Base-by-base conservation (phyloP, 2,113 vertebrate species). In the Triplophysa tibetana region DNA sequence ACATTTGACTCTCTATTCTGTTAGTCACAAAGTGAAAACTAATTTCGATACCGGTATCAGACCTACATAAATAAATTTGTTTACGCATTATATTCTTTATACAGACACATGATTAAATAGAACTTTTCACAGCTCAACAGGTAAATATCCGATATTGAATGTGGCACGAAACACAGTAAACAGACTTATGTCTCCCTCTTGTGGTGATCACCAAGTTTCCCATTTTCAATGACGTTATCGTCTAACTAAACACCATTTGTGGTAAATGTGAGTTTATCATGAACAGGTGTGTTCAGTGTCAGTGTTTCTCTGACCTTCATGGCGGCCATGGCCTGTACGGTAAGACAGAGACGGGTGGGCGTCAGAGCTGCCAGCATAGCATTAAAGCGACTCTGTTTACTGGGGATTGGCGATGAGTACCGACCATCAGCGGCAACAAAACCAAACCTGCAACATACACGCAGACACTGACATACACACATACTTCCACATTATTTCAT, bases 341-440 rank as follows among this genome's bases (percentile, higher is more conserved):
- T 83, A 75, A 93, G 75, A 0, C 77, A 85, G 23, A 90, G 61
- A 75, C 90, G 87, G 3, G 81, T 86, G 29, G 89, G 88, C 10
- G 87, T 92, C n/a, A 92, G 85, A 0, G 82, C 84, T 0, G 85
- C 89, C 60, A 91, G 75, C 89, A 88, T 89, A 0, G 33, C 88
- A 4, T 85, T 90, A 79, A 92, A 90, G 52, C 89, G 83, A 0
- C 43, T 56, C 11, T 82, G 76, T 70, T 87, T 90, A 81, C 80
- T 88, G 66, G 85, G 84, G 69, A 88, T 75, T 2, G 87, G 83
- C 56, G 89, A 93, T 4, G 76, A 77, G 77, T 90, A 91, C 74
- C 78, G 75, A 65, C 89, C 89, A 6, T 89, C 83, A 41, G 87
- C 79, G 58, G 84, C 75, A 64, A 92, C 83, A 0, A 86, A 90